Evolutionary conservation across 2,797 vertebrate species (phyloP).

Genomic region (Trematomus bernacchii): DNA sequence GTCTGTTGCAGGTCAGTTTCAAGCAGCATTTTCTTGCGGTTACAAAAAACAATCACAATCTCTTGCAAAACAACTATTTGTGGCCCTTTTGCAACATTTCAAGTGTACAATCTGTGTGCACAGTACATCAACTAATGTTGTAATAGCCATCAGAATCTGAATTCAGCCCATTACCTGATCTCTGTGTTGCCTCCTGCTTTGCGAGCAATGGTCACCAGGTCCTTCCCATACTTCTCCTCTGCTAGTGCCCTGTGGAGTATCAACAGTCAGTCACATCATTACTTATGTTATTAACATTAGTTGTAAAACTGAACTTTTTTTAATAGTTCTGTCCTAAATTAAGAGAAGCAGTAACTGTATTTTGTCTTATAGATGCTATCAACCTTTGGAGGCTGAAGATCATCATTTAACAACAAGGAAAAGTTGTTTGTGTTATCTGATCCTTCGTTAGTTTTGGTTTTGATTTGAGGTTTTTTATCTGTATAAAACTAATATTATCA

Average conservation of each 20-base stretch:
- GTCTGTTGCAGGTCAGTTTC: background rate
- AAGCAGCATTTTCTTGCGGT: background rate
- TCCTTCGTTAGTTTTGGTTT: background rate
- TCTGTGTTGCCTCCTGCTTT: slow-evolving; percentile 92
- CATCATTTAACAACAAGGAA: background rate
- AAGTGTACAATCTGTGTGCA: background rate
- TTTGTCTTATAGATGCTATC: background rate
- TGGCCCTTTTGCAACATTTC: background rate
- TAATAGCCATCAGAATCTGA: background rate
- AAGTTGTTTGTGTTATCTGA: too few relatives aligned
- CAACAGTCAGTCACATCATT: background rate
- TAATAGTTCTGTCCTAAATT: background rate
- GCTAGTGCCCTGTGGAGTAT: slow-evolving; percentile 87
- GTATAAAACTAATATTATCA: background rate
- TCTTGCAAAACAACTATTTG: background rate
- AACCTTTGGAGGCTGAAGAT: background rate
- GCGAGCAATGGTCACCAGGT: slow-evolving; percentile 91
- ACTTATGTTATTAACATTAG: background rate
- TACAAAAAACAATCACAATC: background rate
- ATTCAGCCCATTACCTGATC: slow-evolving; percentile 86
- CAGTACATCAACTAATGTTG: background rate
- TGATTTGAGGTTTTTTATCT: background rate
- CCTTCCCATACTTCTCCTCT: slow-evolving; percentile 95
- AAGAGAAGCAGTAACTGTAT: background rate
- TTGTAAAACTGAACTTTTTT: background rate